phyloP scores from a whole-genome alignment of 2,888 invertebrate species.

The Drosophila affinis region DNA sequence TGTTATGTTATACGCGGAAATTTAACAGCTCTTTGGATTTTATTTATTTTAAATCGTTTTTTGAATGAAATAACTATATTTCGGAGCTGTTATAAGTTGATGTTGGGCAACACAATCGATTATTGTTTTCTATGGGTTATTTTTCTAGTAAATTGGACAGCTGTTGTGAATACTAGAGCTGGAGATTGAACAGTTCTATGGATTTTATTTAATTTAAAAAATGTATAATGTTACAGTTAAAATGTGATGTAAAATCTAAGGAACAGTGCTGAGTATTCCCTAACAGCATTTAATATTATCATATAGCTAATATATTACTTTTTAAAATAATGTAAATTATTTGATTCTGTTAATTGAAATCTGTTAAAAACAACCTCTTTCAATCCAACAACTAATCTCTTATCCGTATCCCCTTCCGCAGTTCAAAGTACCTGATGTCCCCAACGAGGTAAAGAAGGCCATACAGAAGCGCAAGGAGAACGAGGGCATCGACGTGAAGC shows the following conservation, averaged over 20 bases:
- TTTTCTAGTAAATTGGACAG: background rate
- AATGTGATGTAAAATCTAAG: too few species aligned
- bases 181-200: background rate
- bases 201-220: background rate
- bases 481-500: conserved; percentile 57
- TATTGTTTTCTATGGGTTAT: background rate
- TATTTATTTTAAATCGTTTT: conserved; percentile 25
- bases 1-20: conserved; percentile 1
- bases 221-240: too few species aligned
- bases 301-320: too few species aligned
- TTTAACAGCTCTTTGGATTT: background rate
- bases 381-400: too few species aligned
- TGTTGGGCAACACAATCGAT: background rate
- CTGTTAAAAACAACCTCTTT: too few species aligned
- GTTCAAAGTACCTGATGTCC: conserved; percentile 81
- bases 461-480: conserved; percentile 79
- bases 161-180: background rate
- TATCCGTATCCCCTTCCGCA: conserved; percentile 26
- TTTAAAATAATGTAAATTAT: too few species aligned
- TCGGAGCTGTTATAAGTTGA: background rate
- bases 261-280: too few species aligned
- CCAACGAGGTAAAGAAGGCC: conserved; percentile 74
- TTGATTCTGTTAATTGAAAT: too few species aligned
- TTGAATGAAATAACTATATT: conserved; percentile 15
- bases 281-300: too few species aligned